A percentile compares a stretch with the other conserved stretches of the same genome.
These are phyloP conservation scores for Poeciliopsis turneri DNA, from an alignment of 2,797 vertebrate species.

Conservation along the genomic window DNA sequence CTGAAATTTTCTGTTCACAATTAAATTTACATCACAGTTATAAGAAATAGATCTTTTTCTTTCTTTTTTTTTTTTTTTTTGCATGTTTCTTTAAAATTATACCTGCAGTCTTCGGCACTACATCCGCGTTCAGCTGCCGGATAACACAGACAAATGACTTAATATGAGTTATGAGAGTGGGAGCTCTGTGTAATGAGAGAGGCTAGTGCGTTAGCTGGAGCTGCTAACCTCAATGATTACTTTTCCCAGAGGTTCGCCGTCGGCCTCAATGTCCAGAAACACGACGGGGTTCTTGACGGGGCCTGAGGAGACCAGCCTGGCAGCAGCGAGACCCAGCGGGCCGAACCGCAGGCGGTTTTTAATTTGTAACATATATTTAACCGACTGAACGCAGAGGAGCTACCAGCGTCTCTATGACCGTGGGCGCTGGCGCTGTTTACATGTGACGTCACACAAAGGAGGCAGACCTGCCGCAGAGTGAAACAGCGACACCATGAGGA, in stretches of 20 bases:
- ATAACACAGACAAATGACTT: slow-evolving; percentile 24
- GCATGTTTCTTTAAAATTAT: background rate
- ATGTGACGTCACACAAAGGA: slow-evolving; percentile 1
- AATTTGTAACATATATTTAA: slow-evolving; percentile 70
- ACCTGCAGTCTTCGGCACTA: slow-evolving; percentile 95
- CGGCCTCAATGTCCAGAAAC: slow-evolving; percentile 90
- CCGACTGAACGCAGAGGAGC: background rate
- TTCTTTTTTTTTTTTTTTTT: too few species aligned
- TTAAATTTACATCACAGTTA: background rate
- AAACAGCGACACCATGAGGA: slow-evolving; percentile 13
- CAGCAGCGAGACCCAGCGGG: slow-evolving; percentile 63
- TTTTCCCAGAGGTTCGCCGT: slow-evolving; percentile 86
- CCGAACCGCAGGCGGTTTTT: slow-evolving; percentile 76
- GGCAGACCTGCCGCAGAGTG: background rate
- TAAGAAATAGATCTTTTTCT: background rate
- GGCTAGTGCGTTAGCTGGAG: slow-evolving; percentile 21
- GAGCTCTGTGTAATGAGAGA: background rate
- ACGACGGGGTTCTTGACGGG: slow-evolving; percentile 82
- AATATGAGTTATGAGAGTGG: background rate
- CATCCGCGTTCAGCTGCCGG: slow-evolving; percentile 88
- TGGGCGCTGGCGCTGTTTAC: slow-evolving; percentile 3
- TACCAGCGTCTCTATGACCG: background rate
- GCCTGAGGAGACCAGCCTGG: slow-evolving; percentile 65
- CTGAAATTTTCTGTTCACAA: slow-evolving; percentile 89
- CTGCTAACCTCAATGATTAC: slow-evolving; percentile 87